phyloP scores from a whole-genome alignment of 2,888 invertebrate genomes.

The Chesias legatella region DNA sequence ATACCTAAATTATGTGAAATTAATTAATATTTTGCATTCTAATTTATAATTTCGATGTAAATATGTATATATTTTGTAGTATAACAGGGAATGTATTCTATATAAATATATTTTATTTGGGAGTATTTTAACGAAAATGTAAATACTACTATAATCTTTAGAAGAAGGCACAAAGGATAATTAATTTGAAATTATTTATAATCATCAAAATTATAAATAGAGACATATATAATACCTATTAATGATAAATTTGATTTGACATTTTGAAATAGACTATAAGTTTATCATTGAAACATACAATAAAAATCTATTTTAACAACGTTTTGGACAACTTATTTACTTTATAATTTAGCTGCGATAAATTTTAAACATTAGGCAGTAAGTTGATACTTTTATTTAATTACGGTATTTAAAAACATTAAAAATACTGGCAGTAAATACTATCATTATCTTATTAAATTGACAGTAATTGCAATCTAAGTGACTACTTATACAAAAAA shows the following conservation, averaged over 20 bases:
- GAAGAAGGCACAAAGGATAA: constrained; percentile 60
- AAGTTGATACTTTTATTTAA: constrained; percentile 7
- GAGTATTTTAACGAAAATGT: constrained; percentile 27
- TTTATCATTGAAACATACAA: neutral
- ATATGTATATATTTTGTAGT: constrained; percentile 5
- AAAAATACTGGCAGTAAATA: constrained; percentile 28
- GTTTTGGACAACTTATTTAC: too few species aligned
- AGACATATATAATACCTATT: neutral
- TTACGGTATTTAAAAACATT: constrained; percentile 16
- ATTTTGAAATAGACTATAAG: neutral
- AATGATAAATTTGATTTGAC: neutral
- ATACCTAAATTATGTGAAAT: too few species aligned
- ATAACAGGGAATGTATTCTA: constrained; percentile 41
- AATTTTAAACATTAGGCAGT: too few species aligned
- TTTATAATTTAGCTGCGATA: too few species aligned
- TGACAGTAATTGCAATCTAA: constrained; percentile 7
- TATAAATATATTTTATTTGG: constrained; percentile 19
- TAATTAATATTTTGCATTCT: too few species aligned
- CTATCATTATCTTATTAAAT: constrained; percentile 10
- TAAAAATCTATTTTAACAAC: too few species aligned
- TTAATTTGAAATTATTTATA: constrained; percentile 25
- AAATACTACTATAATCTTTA: constrained; percentile 39
- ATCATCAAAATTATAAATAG: neutral
- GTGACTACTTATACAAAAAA: constrained; percentile 1
- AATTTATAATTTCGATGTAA: neutral